Evolutionary conservation across 2,888 invertebrate species (phyloP).

Genomic region (Elysia crispata): DNA sequence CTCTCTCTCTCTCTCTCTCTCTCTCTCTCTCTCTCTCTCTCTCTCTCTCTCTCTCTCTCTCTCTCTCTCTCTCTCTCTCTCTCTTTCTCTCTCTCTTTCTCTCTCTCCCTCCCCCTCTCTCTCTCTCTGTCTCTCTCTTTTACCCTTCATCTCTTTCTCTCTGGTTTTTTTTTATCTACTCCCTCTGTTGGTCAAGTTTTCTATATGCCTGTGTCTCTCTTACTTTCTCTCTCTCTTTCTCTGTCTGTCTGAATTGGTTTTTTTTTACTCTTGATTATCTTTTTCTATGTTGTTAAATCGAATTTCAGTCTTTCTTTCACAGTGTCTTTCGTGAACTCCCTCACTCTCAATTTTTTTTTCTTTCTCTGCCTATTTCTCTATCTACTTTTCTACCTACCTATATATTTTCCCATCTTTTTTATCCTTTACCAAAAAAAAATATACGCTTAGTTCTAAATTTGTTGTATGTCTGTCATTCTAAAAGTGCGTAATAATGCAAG

Average conservation of each 20-base stretch:
- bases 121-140: conserved; percentile 30
- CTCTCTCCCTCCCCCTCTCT: conserved; percentile 14
- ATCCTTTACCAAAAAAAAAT: too few relatives aligned
- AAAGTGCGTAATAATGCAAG: too few relatives aligned
- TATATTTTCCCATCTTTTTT: too few relatives aligned
- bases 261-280: too few relatives aligned
- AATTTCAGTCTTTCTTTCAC: conserved; percentile 2
- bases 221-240: too few relatives aligned
- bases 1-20: conserved; percentile 22
- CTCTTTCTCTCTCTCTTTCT: conserved; percentile 27
- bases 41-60: not conserved
- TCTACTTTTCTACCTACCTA: not conserved
- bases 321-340: not conserved
- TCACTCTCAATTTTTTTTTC: conserved; percentile 24
- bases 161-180: too few relatives aligned
- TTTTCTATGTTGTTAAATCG: too few relatives aligned
- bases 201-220: too few relatives aligned
- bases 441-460: too few relatives aligned
- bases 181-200: too few relatives aligned
- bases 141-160: not conserved
- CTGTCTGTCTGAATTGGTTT: too few relatives aligned
- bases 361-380: conserved; percentile 15
- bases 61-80: conserved; percentile 10
- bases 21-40: conserved; percentile 21
- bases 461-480: too few relatives aligned